Evolutionary conservation across 2,113 vertebrate genomes (phyloP), one percentile per base, ranked within the genome.

Genomic region (Stigmatopora nigra): DNA sequence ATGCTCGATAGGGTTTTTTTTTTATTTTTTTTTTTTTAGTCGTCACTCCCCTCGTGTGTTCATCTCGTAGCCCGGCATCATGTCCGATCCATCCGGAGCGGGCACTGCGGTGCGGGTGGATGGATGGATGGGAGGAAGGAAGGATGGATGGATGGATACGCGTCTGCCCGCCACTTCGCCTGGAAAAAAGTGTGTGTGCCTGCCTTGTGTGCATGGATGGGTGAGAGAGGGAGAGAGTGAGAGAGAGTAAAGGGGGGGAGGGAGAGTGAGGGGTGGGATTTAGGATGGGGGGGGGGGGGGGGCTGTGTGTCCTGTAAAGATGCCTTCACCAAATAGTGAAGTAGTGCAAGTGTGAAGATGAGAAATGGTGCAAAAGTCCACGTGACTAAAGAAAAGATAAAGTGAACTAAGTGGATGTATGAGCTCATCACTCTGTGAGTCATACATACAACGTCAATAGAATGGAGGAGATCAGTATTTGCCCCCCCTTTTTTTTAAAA

Each of bases 101-200:
- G 76, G 78, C 88, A 88, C 82, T 89, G 89, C 88, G 82, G 86
- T 87, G 87, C 87, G 84, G 78, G 82, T 82, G 45, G 25, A 31
- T 31, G 25, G 25, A 31, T 31, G 25, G 25, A 31, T 31, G 25
- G 25, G 25, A 31, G 25, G 25, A 31, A 31, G 25, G 25, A 31
- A 2, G 25, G 25, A 31, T 31, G 25, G 25, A 31, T 31, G 25
- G 25, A 31, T 31, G 25, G 25, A 31, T 31, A 3, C 68, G 69
- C 75, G 82, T 72, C 76, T 80, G 68, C 63, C 16, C 79, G 78
- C 83, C 77, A 82, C 81, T 83, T 70, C 80, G 77, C 70, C 74
- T 80, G 70, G 72, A 73, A 69, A 46, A 75, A 70, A 77, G 69
- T 55, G 72, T 49, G 72, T 19, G 70, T 57, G 65, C 47, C 49